A percentile compares a stretch with the other conserved stretches of the same genome.
Evolutionary conservation across 1,140 invertebrate species (phyloP).

Genomic region (Colletes gigas): DNA sequence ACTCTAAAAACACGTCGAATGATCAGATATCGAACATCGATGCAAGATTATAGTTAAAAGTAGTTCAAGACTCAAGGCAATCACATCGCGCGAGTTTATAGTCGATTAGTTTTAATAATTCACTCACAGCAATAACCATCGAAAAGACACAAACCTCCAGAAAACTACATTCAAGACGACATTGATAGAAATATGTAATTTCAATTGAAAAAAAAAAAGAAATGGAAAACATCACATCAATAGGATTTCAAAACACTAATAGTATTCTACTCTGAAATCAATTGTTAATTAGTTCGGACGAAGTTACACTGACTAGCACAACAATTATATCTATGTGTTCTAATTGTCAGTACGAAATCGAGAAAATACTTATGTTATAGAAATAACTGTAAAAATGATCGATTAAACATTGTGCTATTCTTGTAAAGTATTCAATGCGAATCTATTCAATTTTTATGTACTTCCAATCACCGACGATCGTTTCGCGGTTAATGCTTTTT

Average conservation of each 20-base stretch:
- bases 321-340: constrained; percentile 36
- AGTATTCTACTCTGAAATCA: constrained; percentile 68
- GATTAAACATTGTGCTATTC: neutral
- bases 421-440: neutral
- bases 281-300: constrained; percentile 50
- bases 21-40: constrained; percentile 61
- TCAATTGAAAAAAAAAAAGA: constrained; percentile 60
- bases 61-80: constrained; percentile 58
- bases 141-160: constrained; percentile 70
- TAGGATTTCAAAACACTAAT: constrained; percentile 73
- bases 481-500: neutral
- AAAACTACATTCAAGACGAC: constrained; percentile 76
- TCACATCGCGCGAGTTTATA: constrained; percentile 41
- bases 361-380: constrained; percentile 1
- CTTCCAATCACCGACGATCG: neutral
- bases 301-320: constrained; percentile 52
- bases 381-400: neutral
- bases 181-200: constrained; percentile 69
- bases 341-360: neutral
- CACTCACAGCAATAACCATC: constrained; percentile 71
- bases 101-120: constrained; percentile 55
- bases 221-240: constrained; percentile 75
- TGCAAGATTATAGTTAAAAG: constrained; percentile 54
- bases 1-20: constrained; percentile 55
- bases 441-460: neutral